Conservation (phyloP, 2,888 invertebrate species). For the Spodoptera exigua region DNA sequence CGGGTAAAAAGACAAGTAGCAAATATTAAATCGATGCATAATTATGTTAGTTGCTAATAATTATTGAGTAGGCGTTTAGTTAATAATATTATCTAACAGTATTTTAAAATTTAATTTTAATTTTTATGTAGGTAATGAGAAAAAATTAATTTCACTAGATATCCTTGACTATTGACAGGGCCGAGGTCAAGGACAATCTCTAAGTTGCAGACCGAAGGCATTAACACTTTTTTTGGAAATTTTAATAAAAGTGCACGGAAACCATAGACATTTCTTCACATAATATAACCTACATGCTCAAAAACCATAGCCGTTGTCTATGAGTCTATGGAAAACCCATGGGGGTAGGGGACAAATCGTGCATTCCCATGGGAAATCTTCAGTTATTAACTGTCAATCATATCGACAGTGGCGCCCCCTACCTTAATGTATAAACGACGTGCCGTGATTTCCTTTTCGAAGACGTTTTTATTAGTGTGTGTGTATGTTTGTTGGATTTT, state of each 20-base stretch:
- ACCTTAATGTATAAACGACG: conserved; percentile 52
- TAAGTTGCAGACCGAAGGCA: too few species aligned
- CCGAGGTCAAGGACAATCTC: too few species aligned
- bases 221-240: too few species aligned
- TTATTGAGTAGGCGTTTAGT: conserved; percentile 27
- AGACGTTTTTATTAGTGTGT: conserved; percentile 29
- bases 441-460: conserved; percentile 55
- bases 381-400: conserved; percentile 87
- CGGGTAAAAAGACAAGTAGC: too few species aligned
- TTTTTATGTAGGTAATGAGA: too few species aligned
- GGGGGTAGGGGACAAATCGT: conserved; percentile 77
- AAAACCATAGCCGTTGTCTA: conserved; percentile 42
- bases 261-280: too few species aligned
- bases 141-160: too few species aligned
- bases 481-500: background rate
- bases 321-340: conserved; percentile 54
- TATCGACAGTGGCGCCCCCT: conserved; percentile 56
- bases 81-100: background rate
- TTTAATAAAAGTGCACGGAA: too few species aligned
- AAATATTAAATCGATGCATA: conserved; percentile 30
- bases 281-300: conserved; percentile 17
- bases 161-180: too few species aligned
- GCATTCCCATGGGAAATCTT: conserved; percentile 80
- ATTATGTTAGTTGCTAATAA: conserved; percentile 41
- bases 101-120: too few species aligned